Percentiles rank a stretch among this genome's conserved stretches.
These are phyloP conservation scores for Nomada ferruginata DNA, from an alignment of 2,888 invertebrate species.

Conservation along the genomic window DNA sequence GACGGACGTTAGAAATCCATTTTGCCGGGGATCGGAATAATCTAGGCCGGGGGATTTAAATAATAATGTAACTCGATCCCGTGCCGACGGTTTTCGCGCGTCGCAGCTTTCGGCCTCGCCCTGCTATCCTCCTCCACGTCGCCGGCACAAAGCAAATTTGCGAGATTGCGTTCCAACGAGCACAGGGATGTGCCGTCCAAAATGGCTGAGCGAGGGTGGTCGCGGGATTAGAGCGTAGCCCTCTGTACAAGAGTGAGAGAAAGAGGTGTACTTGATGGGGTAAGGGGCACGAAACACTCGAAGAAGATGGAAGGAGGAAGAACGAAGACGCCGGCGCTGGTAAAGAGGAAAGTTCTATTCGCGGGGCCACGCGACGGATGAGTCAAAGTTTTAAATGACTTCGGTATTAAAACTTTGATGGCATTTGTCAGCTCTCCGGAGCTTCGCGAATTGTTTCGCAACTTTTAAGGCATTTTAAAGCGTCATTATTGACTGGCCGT, in stretches of 20 bases:
- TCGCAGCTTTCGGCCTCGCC: constrained; percentile 58
- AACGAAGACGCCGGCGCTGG: constrained; percentile 26
- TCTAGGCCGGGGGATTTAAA: constrained; percentile 64
- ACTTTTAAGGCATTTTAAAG: constrained; percentile 78
- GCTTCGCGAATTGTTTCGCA: constrained; percentile 78
- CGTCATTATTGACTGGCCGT: constrained; percentile 73
- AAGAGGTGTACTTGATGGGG: constrained; percentile 1
- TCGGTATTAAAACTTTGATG: constrained; percentile 82
- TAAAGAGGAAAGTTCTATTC: constrained; percentile 71
- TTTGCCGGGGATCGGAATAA: constrained; percentile 62
- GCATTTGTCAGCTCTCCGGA: constrained; percentile 79
- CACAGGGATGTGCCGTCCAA: constrained; percentile 64
- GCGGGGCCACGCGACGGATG: constrained; percentile 75
- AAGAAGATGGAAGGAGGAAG: constrained; percentile 53
- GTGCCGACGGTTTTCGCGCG: constrained; percentile 61
- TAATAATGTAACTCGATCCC: constrained; percentile 68
- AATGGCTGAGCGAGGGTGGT: constrained; percentile 52
- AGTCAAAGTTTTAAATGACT: constrained; percentile 80
- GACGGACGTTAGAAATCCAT: constrained; percentile 51
- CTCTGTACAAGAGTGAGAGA: constrained; percentile 31
- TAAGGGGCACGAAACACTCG: constrained; percentile 13
- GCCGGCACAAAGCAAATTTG: constrained; percentile 76
- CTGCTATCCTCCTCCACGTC: constrained; percentile 35
- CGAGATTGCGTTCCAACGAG: constrained; percentile 76
- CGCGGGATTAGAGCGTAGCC: constrained; percentile 52